Percentiles rank a stretch among this genome's conserved stretches.
phyloP scores from a whole-genome alignment of 2,113 vertebrate genomes.

The Gnathonemus echidnorhynchus region DNA sequence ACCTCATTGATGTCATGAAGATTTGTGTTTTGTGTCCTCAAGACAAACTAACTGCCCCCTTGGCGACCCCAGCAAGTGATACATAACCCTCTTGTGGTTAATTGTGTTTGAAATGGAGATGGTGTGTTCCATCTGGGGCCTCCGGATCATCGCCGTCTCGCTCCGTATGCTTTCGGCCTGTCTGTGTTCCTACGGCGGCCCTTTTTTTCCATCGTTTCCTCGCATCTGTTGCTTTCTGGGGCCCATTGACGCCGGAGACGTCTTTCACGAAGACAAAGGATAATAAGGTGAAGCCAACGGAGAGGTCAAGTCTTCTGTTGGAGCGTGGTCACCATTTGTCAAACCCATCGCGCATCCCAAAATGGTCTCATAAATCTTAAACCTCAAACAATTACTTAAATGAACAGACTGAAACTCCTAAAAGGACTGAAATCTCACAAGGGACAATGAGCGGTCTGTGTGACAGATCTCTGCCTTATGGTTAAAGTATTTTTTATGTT shows the following conservation, averaged over 20 bases:
- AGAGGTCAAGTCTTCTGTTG: neutral
- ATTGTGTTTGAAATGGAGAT: slow-evolving; percentile 6
- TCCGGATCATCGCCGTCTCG: neutral
- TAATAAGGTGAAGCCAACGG: neutral
- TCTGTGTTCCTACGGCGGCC: neutral
- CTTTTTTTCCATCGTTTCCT: neutral
- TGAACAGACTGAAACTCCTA: neutral
- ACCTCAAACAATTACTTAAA: neutral
- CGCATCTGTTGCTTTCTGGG: slow-evolving; percentile 3
- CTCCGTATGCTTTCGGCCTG: neutral
- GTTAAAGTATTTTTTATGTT: neutral
- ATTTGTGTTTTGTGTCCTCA: neutral
- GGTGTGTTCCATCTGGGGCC: neutral
- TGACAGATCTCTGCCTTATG: neutral
- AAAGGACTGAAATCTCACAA: neutral
- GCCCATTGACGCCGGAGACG: neutral
- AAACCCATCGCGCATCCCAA: neutral
- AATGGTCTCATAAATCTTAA: slow-evolving; percentile 7
- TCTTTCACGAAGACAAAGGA: slow-evolving; percentile 10
- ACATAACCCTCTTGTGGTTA: neutral
- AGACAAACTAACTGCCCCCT: neutral
- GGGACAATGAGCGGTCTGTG: neutral
- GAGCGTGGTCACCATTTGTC: neutral
- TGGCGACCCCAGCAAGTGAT: neutral
- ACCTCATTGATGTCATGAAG: slow-evolving; percentile 8